Base-by-base conservation (phyloP, 2,797 vertebrate species). In the Sarcoramphus papa region DNA sequence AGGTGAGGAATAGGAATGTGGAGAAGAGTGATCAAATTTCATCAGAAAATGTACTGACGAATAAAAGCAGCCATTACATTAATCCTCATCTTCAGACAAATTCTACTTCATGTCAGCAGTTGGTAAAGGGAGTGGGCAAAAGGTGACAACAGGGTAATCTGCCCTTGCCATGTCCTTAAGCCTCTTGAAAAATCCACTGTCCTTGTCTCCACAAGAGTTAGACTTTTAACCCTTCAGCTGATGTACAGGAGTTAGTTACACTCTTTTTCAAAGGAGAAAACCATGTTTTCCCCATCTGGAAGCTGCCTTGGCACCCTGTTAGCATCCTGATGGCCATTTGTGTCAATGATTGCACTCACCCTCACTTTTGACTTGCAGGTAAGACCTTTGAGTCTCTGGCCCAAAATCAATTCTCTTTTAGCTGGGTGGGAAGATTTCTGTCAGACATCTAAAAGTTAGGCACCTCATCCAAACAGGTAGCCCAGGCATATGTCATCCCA, bases 11-110 rank as follows among this genome's bases (percentile, higher is more conserved):
- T 62, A 97, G 88, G 96, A 98, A 98, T 97, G 95, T 93, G 86
- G 91, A 92, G 87, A 86, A 64, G 33, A 76, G 72, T 45, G 97
- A 97, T 98, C 97, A 77, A 64, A 93, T 98, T 98, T 98, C 98
- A 92, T 93, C 81, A 57, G 91, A 94, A 95, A 97, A 97, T 94
- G 63, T 78, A 90, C 92, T 86, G 81, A 94, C 85, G 93, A 96
- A 97, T 96, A 97, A 97, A 98, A 97, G 94, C 93, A 94, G 91
- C 85, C 94, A 87, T 97, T 97, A 97, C 93, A 96, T 96, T 98
- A 98, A 98, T 98, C 97, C 97, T 97, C 95, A 59, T 98, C 94
- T 93, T 97, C 95, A 97, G 97, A 96, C 89, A 97, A 95, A 82
- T 80, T 97, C 96, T 94, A 92, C 92, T 97, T 91, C 76, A 88